Percentiles rank a stretch among this genome's conserved stretches.
Conservation (phyloP, 2,113 vertebrate species). For the Australoheros scitulus region DNA sequence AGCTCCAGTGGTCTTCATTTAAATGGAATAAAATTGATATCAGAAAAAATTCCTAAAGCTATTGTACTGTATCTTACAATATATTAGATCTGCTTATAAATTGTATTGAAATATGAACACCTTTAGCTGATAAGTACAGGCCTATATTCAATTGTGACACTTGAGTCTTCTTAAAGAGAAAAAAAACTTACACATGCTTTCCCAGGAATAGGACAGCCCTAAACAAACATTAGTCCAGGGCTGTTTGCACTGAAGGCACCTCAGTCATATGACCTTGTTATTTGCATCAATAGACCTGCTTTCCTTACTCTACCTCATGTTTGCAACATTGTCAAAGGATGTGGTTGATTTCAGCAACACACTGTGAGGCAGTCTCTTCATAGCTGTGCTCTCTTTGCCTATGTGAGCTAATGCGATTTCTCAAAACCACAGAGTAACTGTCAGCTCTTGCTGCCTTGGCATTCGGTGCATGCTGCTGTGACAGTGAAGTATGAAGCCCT, state of each 20-base stretch:
- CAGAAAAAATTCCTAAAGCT: background rate
- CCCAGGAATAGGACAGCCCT: background rate
- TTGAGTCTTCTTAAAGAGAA: background rate
- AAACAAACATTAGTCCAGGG: background rate
- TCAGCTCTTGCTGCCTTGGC: conserved; percentile 39
- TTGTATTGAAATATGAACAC: background rate
- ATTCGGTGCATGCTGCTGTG: conserved; percentile 26
- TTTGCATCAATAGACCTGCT: conserved; percentile 39
- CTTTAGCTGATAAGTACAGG: background rate
- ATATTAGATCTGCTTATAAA: background rate
- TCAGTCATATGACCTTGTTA: conserved; percentile 21
- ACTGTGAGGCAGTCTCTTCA: conserved; percentile 16
- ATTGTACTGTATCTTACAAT: background rate
- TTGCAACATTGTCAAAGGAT: conserved; percentile 58
- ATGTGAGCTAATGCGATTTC: conserved; percentile 54
- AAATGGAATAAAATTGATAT: background rate
- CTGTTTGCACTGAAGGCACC: conserved; percentile 32
- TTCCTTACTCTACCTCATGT: conserved; percentile 39
- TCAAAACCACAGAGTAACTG: conserved; percentile 70
- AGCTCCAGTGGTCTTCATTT: background rate
- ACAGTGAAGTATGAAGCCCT: conserved; percentile 12
- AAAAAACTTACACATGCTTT: background rate
- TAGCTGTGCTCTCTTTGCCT: conserved; percentile 40
- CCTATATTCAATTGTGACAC: background rate
- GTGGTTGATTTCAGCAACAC: conserved; percentile 62